phyloP scores from a whole-genome alignment of 2,113 vertebrate species.

The Dendropsophus ebraccatus region DNA sequence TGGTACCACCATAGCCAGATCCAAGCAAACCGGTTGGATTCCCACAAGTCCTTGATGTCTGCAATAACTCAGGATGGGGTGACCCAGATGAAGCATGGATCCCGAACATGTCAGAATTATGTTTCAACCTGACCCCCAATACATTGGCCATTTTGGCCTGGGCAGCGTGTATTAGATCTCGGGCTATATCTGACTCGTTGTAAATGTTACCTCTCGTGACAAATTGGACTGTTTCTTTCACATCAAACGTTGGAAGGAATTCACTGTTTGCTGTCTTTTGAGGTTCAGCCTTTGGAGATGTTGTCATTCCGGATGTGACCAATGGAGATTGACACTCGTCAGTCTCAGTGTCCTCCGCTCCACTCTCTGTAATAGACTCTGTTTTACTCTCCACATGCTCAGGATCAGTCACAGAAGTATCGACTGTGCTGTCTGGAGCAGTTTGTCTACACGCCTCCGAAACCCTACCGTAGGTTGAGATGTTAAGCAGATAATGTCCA shows the following conservation, averaged over 20 bases:
- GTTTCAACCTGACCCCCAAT: slow-evolving; percentile 70
- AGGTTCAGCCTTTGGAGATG: accelerated
- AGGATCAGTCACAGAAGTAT: slow-evolving; percentile 65
- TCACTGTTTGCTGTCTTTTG: slow-evolving; percentile 68
- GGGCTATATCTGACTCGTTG: slow-evolving; percentile 70
- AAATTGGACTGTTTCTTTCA: slow-evolving; percentile 64
- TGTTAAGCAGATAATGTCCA: slow-evolving; percentile 95
- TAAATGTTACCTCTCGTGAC: slow-evolving; percentile 57
- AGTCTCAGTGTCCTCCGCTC: slow-evolving; percentile 64
- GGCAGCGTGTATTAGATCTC: slow-evolving; percentile 77
- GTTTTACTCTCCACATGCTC: slow-evolving; percentile 64
- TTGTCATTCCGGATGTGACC: slow-evolving; percentile 60
- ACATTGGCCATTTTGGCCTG: slow-evolving; percentile 77
- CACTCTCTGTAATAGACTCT: slow-evolving; percentile 57
- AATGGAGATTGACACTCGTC: slow-evolving; percentile 58
- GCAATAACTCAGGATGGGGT: slow-evolving; percentile 69
- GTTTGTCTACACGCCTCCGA: slow-evolving; percentile 82
- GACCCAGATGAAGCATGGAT: slow-evolving; percentile 57
- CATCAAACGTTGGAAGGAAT: slow-evolving; percentile 36
- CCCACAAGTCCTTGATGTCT: slow-evolving; percentile 72
- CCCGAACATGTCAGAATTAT: slow-evolving; percentile 74
- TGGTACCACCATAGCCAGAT: slow-evolving; percentile 85
- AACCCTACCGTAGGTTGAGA: slow-evolving; percentile 93
- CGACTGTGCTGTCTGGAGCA: slow-evolving; percentile 68
- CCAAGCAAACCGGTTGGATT: slow-evolving; percentile 71